Conservation (phyloP, 1,140 invertebrate species). For the Drosophila seguyi region DNA sequence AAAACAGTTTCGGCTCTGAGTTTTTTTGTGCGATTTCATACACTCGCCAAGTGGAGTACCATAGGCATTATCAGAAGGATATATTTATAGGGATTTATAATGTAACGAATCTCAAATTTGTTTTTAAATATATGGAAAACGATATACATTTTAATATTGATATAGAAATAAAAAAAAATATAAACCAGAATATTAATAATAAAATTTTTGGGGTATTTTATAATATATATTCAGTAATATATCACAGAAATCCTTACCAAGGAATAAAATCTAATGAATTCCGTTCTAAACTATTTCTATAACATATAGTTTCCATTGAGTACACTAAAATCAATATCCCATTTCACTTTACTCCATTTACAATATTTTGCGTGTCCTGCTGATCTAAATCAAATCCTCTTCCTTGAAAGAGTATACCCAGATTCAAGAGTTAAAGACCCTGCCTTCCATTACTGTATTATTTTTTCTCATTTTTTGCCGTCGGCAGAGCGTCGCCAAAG, state of each 20-base stretch:
- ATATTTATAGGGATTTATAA: neutral
- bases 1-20: slow-evolving; percentile 71
- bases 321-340: neutral
- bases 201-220: neutral
- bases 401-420: slow-evolving; percentile 10
- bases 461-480: slow-evolving; percentile 55
- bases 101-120: no score
- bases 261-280: no score
- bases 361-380: neutral
- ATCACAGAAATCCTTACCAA: no score
- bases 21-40: slow-evolving; percentile 49
- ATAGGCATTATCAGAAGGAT: slow-evolving; percentile 1
- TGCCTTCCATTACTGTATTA: slow-evolving; percentile 19
- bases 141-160: no score
- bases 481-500: slow-evolving; percentile 79
- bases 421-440: slow-evolving; percentile 9
- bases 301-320: neutral
- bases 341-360: no score
- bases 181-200: neutral
- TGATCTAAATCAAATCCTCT: no score
- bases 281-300: neutral
- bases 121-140: no score
- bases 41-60: slow-evolving; percentile 16
- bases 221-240: no score
- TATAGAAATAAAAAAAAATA: neutral